Base-by-base conservation (phyloP, 2,113 vertebrate genomes). In the Motacilla alba region DNA sequence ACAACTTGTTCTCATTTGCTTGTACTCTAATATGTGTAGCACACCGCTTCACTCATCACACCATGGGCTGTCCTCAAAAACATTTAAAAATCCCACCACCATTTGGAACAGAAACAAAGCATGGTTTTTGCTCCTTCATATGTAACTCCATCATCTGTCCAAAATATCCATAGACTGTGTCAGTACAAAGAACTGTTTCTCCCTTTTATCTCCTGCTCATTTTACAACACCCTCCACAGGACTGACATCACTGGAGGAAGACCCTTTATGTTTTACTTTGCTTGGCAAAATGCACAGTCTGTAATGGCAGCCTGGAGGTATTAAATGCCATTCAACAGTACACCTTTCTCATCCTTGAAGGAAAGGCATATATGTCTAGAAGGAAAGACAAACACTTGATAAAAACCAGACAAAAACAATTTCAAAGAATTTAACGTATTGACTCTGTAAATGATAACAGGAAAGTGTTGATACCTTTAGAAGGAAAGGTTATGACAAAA, bases 81-180 rank as follows among this genome's bases (percentile, higher is more conserved):
- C 30, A 66, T n/a, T 77, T 53, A 27, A 27, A 77, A 90, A 87
- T 35, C 19, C 50, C 77, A 78, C 24, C 47, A 72, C 26, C 39
- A 49, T 62, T 44, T 81, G 50, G 41, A 80, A 28, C 18, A 55
- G 52, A 92, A 92, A 58, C 19, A 77, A 60, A 76, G 5, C 19
- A 35, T 11, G 12, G 2, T 43, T 70, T 67, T 74, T 49, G 28
- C 15, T 76, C 49, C 24, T 22, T 78, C 44, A 11, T 8, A 41
- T 2, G 0, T 18, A 60, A 33, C 28, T 50, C 22, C 20, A 13
- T 3, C 11, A 2, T 37, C 33, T 6, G 2, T 55, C 68, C 47
- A 31, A 46, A 82, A 82, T 20, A 90, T 13, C 28, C 50, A 75
- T 4, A 73, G 17, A 53, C 41, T 27, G 9, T 18, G 10, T 24